These are phyloP conservation scores for Leucozona laternaria DNA, from an alignment of 2,888 invertebrate genomes.

Conservation along the genomic window DNA sequence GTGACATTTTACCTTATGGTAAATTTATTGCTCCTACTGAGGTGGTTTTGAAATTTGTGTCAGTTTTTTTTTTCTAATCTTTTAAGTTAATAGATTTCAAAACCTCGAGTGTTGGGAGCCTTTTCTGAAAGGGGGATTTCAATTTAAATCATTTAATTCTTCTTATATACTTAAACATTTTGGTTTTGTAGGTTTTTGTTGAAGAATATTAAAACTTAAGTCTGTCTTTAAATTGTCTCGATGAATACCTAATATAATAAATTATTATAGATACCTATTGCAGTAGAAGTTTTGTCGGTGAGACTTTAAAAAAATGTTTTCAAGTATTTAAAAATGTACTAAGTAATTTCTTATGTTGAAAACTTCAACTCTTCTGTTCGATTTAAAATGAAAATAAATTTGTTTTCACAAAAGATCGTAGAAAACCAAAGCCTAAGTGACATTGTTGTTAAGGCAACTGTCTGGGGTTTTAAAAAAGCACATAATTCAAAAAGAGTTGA, in stretches of 20 bases:
- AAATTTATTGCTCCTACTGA: constrained; percentile 53
- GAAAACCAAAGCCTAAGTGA: too few species aligned
- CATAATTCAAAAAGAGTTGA: too few species aligned
- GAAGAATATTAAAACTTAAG: neutral
- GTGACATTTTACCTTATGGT: constrained; percentile 6
- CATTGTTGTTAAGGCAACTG: too few species aligned
- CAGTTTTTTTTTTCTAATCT: constrained; percentile 40
- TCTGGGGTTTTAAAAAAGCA: too few species aligned
- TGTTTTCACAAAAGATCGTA: too few species aligned
- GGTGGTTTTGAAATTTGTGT: constrained; percentile 46
- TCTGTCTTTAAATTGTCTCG: neutral
- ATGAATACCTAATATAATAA: too few species aligned
- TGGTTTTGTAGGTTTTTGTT: neutral
- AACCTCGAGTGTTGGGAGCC: neutral
- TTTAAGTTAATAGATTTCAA: constrained; percentile 15
- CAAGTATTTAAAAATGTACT: too few species aligned
- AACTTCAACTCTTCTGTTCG: too few species aligned
- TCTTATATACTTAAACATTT: neutral
- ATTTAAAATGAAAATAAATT: too few species aligned
- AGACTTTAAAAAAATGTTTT: neutral
- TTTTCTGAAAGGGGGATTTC: neutral
- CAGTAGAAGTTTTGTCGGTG: neutral
- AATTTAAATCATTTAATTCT: neutral
- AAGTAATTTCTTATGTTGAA: too few species aligned
- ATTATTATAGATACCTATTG: too few species aligned